Evolutionary conservation across 2,797 vertebrate genomes (phyloP), one percentile per base, ranked within the genome.

Genomic region (Danionella dracula): DNA sequence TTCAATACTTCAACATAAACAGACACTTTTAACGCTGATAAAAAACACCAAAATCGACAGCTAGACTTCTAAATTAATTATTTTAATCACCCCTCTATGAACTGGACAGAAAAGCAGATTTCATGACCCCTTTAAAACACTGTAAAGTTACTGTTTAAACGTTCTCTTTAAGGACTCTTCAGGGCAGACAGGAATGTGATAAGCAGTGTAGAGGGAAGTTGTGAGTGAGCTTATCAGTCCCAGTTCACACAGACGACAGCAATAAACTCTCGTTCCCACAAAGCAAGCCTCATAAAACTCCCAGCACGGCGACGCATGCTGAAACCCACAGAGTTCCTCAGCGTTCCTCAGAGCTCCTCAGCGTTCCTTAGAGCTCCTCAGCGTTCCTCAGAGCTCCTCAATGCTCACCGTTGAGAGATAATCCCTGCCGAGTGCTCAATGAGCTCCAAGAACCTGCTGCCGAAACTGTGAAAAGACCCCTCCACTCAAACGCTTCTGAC

Each of bases 241-340:
- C 49, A 44, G 17, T 54, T 44, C 50, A 54, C 49, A 65, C 44
- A 49, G 63, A 70, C 21, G 42, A 37, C 29, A 41, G 35, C 72
- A 65, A 74, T 74, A 74, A 74, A 74, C 32, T 2, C 1, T 4
- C 4, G 53, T 75, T 75, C 73, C 73, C 73, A 71, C 69, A 59
- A 27, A 68, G 48, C 35, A 38, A 61, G 51, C 16, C 29, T 45
- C 46, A 65, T 40, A 60, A 21, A 63, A 62, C 46, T 41, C 42
- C 38, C 16, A 15, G 4, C 17, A 37, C 19, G 42, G 2, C 19
- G 8, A 31, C 2, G 8, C 5, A 17, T 50, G 59, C 29, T 40
- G 6, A 60, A 61, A 40, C 29, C 71, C 53, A 35, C 42, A 50
- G 35, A 57, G 19, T 44, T 72, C 38, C 63, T 62, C 49, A 15